These are phyloP conservation scores for Coracopsis vasa DNA, from an alignment of 2,113 vertebrate genomes.

Conservation along the genomic window DNA sequence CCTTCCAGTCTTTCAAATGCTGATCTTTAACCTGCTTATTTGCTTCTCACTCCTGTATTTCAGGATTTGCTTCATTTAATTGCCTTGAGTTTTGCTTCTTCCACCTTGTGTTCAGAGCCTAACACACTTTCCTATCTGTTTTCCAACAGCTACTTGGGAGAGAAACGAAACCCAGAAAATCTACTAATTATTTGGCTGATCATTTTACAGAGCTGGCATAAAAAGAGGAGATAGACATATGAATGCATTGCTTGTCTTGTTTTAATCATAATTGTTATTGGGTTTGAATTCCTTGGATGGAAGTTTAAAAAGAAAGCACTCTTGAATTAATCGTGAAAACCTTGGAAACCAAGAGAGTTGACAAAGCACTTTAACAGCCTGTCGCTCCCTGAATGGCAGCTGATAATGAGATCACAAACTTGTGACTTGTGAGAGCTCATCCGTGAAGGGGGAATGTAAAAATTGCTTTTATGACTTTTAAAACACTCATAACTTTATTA, in stretches of 20 bases:
- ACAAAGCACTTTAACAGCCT: constrained; percentile 1
- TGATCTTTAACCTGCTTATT: not conserved
- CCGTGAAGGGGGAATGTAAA: constrained; percentile 50
- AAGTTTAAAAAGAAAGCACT: not conserved
- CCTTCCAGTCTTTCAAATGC: not conserved
- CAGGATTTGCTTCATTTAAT: not conserved
- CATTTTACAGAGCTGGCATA: not conserved
- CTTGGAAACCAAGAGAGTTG: not conserved
- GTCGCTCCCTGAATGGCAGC: not conserved
- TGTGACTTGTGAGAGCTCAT: not conserved
- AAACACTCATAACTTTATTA: constrained; percentile 48
- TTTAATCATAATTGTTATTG: not conserved
- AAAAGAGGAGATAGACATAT: not conserved
- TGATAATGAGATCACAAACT: not conserved
- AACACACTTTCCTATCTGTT: not conserved
- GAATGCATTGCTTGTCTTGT: not conserved
- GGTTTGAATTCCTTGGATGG: not conserved
- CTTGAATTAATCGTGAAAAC: not conserved
- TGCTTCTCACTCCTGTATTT: not conserved
- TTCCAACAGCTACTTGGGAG: not conserved
- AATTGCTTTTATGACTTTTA: constrained; percentile 43
- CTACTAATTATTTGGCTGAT: not conserved
- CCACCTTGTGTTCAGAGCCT: not conserved
- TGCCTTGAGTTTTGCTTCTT: not conserved
- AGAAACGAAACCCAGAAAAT: not conserved